Conservation (phyloP, 2,113 vertebrate genomes). For the Asarcornis scutulata region DNA sequence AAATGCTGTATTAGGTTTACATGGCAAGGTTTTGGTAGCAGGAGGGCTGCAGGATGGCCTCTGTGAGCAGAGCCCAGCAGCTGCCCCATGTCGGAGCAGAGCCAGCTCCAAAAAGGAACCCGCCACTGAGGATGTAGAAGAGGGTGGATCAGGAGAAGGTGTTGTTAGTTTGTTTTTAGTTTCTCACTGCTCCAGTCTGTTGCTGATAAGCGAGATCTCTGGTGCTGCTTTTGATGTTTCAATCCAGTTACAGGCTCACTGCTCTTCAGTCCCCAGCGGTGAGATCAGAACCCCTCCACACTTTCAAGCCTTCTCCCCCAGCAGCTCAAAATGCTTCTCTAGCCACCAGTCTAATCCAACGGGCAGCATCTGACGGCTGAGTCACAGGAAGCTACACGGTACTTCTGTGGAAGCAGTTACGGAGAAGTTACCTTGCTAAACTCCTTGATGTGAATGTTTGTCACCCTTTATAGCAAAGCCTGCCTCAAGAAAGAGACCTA, state of each 20-base stretch:
- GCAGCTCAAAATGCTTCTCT: not conserved
- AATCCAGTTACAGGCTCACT: not conserved
- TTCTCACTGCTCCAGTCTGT: no score
- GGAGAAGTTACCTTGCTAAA: accelerated
- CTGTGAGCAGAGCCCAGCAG: no score
- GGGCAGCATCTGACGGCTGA: not conserved
- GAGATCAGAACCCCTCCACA: not conserved
- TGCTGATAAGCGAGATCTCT: not conserved
- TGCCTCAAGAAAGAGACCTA: not conserved
- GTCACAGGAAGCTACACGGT: not conserved
- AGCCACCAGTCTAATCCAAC: not conserved
- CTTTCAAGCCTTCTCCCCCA: not conserved
- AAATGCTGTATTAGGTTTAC: not conserved
- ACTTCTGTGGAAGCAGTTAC: not conserved
- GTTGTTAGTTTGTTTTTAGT: no score
- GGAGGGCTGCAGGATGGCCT: no score
- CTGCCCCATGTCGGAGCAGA: no score
- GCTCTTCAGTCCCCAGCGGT: not conserved
- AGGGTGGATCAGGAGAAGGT: no score
- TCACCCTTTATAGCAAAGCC: not conserved
- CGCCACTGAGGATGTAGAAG: no score
- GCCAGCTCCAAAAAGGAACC: no score
- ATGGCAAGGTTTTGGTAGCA: no score
- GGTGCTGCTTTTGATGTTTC: not conserved
- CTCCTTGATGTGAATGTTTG: not conserved